Percentiles rank a stretch among this genome's conserved stretches.
phyloP scores from a whole-genome alignment of 1,140 invertebrate genomes.

The Brachionus angularis region DNA sequence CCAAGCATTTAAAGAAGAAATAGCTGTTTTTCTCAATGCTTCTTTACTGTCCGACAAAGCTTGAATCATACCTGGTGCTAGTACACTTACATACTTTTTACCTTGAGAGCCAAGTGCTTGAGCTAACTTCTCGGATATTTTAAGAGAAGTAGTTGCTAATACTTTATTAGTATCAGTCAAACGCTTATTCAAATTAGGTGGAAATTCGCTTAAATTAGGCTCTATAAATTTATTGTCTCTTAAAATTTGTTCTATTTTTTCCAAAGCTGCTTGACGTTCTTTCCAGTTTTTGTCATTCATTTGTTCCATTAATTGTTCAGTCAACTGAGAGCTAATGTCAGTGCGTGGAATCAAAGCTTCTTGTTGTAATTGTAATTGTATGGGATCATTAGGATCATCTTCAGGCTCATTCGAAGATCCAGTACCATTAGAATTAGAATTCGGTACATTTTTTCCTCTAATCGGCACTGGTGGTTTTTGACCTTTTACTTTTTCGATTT shows the following conservation, averaged over 20 bases:
- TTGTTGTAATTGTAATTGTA: slow-evolving; percentile 60
- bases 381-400: slow-evolving; percentile 48
- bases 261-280: slow-evolving; percentile 74
- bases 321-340: slow-evolving; percentile 65
- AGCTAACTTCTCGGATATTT: slow-evolving; percentile 10
- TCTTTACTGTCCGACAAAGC: slow-evolving; percentile 70
- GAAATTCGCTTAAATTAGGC: slow-evolving; percentile 15
- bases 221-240: slow-evolving; percentile 43
- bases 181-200: slow-evolving; percentile 24
- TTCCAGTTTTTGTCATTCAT: slow-evolving; percentile 92
- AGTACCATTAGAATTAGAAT: slow-evolving; percentile 47
- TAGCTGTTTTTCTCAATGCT: slow-evolving; percentile 67
- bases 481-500: slow-evolving; percentile 70
- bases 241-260: slow-evolving; percentile 69
- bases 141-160: slow-evolving; percentile 7
- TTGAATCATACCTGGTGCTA: slow-evolving; percentile 78
- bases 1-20: slow-evolving; percentile 76
- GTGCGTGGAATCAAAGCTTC: slow-evolving; percentile 66
- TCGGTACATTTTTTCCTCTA: slow-evolving; percentile 60
- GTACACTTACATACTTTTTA: slow-evolving; percentile 71
- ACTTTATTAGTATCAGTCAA: slow-evolving; percentile 41
- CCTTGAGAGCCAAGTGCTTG: slow-evolving; percentile 65
- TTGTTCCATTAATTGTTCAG: slow-evolving; percentile 63
- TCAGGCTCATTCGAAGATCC: slow-evolving; percentile 49
- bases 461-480: slow-evolving; percentile 63